These are phyloP conservation scores for Bos taurus DNA, from an alignment of 2,113 vertebrate genomes.

Conservation along the genomic window ARS-UCD2.0 NC_037334.1:2223501-2224000, in stretches of 20 bases:
- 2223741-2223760: neutral
- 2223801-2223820: neutral
- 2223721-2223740: neutral
- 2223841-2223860: neutral
- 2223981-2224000: neutral
- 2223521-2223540: neutral
- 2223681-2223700: neutral
- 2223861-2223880: neutral
- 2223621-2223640: neutral
- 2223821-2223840: neutral
- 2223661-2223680: neutral
- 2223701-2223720: neutral
- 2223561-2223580: neutral
- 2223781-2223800: neutral
- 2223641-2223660: neutral
- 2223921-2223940: neutral
- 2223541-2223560: neutral
- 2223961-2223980: neutral
- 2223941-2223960: neutral
- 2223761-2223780: neutral
- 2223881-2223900: neutral
- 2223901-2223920: neutral
- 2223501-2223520: neutral
- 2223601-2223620: neutral
- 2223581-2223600: neutral